These are phyloP conservation scores for Blastomussa wellsi DNA, from an alignment of 92 coral and sea anemone genomes.

Conservation along the genomic window DNA sequence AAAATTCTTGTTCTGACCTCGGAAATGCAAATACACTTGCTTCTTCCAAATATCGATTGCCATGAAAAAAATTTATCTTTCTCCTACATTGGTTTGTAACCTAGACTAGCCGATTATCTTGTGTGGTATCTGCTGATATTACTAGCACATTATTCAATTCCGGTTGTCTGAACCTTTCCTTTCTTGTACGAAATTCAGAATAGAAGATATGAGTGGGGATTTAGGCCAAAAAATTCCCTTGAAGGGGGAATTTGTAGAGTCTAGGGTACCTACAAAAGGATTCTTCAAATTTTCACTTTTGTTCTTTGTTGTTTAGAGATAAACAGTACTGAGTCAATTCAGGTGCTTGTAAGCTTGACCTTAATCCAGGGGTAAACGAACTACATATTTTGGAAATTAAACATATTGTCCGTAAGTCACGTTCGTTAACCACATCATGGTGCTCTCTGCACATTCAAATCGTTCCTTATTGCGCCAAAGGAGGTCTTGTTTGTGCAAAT, in stretches of 20 bases:
- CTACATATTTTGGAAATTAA: constrained; percentile 20
- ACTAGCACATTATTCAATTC: too few species aligned
- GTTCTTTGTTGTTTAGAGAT: constrained; percentile 3
- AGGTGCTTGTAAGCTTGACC: constrained; percentile 2
- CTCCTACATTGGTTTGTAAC: too few species aligned
- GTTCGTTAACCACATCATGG: neutral
- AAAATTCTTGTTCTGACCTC: too few species aligned
- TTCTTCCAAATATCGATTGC: too few species aligned
- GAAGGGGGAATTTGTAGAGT: neutral
- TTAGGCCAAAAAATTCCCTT: neutral
- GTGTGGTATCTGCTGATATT: too few species aligned
- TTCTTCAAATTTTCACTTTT: constrained; percentile 23
- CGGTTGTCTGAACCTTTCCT: too few species aligned
- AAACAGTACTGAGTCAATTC: constrained; percentile 1
- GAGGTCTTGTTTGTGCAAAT: constrained; percentile 7
- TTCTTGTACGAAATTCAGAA: neutral
- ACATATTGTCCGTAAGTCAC: neutral
- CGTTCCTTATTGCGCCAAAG: neutral
- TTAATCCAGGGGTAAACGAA: constrained; percentile 31
- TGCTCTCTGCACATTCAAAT: neutral
- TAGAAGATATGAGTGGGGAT: neutral
- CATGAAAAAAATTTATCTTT: too few species aligned
- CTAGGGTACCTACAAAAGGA: neutral
- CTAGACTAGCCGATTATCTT: too few species aligned
- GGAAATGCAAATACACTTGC: too few species aligned